These are phyloP conservation scores for Strigamia maritima DNA, from an alignment of 2,888 invertebrate genomes.

Conservation along the genomic window DNA sequence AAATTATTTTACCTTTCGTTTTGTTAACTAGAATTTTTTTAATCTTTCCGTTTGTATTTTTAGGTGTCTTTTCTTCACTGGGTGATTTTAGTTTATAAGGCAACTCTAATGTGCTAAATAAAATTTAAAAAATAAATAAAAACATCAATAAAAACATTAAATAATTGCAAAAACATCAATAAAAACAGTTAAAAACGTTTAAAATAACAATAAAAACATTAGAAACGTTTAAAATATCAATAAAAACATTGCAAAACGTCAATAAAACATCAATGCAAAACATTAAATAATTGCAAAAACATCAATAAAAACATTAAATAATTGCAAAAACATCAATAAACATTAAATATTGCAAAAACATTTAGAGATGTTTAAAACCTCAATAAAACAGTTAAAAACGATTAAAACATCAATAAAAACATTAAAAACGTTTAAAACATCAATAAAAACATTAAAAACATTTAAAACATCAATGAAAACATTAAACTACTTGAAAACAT, in stretches of 20 bases:
- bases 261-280: background rate
- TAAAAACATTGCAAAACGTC: background rate
- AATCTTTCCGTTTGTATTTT: background rate
- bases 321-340: no score
- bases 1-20: slow-evolving; percentile 9
- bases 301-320: no score
- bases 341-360: no score
- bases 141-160: no score
- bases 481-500: background rate
- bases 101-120: slow-evolving; percentile 48
- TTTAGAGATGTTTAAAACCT: no score
- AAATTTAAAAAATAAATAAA: background rate
- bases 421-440: background rate
- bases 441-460: background rate
- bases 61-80: background rate
- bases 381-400: no score
- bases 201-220: no score
- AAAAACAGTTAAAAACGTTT: no score
- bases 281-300: background rate
- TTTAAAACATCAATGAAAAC: background rate
- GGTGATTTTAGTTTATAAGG: slow-evolving; percentile 49
- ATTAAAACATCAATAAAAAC: no score
- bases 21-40: slow-evolving; percentile 3
- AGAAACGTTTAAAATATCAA: background rate
- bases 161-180: no score